Evolutionary conservation across 2,797 vertebrate species (phyloP).

Genomic region (Scarus forsteni): DNA sequence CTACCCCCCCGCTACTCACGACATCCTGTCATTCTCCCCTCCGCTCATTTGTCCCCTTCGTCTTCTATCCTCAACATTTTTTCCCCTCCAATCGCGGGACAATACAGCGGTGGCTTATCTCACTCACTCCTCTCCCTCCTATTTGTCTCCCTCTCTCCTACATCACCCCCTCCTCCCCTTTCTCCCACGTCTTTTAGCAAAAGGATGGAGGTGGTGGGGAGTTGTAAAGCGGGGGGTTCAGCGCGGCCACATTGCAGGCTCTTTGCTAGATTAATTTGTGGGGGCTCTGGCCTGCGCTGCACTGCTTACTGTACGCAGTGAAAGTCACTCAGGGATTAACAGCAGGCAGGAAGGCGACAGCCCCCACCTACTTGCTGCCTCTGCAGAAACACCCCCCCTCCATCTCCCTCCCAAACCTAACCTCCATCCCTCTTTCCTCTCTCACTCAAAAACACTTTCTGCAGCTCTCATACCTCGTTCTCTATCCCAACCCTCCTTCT

Average conservation of each 20-base stretch:
- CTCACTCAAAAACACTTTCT: slow-evolving; percentile 57
- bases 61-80: slow-evolving; percentile 51
- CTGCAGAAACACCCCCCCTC: slow-evolving; percentile 74
- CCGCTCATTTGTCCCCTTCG: slow-evolving; percentile 48
- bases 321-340: slow-evolving; percentile 87
- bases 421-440: slow-evolving; percentile 58
- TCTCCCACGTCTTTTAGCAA: slow-evolving; percentile 45
- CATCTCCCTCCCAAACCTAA: slow-evolving; percentile 45
- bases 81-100: slow-evolving; percentile 35
- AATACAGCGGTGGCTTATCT: slow-evolving; percentile 57
- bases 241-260: slow-evolving; percentile 72
- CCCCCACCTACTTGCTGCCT: slow-evolving; percentile 80
- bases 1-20: slow-evolving; percentile 25
- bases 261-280: slow-evolving; percentile 86
- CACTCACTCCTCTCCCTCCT: slow-evolving; percentile 17
- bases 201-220: neutral
- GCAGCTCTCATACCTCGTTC: slow-evolving; percentile 57
- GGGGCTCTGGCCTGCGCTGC: slow-evolving; percentile 69
- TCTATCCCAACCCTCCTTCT: slow-evolving; percentile 28
- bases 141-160: neutral
- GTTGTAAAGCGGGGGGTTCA: slow-evolving; percentile 57
- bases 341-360: slow-evolving; percentile 58
- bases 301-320: slow-evolving; percentile 83
- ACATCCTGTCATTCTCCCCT: slow-evolving; percentile 32
- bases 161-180: slow-evolving; percentile 5